Evolutionary conservation across 2,113 vertebrate species (phyloP), one percentile per base, ranked within the genome.

Genomic region (Hippocampus abdominalis): DNA sequence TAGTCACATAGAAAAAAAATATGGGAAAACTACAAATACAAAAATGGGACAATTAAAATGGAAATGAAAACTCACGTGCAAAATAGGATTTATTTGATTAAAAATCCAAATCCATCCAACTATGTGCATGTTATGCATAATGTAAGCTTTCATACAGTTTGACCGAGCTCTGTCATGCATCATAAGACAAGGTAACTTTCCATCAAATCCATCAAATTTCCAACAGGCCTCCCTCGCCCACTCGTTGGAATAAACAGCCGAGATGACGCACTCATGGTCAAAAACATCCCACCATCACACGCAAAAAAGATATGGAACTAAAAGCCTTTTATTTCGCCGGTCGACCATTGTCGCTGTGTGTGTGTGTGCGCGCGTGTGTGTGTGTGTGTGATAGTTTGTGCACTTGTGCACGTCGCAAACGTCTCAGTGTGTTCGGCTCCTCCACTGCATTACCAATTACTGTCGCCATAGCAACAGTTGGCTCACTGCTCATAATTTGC

Each of bases 381-480:
- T 3, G 70, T 60, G 64, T 66, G 49, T 73, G 54, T 51, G 44
- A 40, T 48, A 53, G 68, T 64, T 65, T 79, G 74, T 77, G 66
- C 72, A 44, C 68, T 65, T 79, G 74, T 77, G 66, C 74, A 44
- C 68, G 71, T 54, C 75, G 69, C 77, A 70, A 76, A 84, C 66
- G 67, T 75, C 72, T 75, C 75, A 69, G 72, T 83, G 68, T 80
- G 79, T 74, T 86, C 74, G 70, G 69, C 69, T 87, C 84, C 83
- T 69, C 78, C 73, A 74, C 74, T 39, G 66, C 84, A 82, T 83
- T 81, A 79, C 85, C 83, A 87, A 87, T 84, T 80, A 81, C 79
- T 32, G 83, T 91, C 87, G 83, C 90, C 85, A 90, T 89, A 87
- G 88, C 87, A 88, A 90, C 85, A 82, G 82, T 87, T 90, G 83